These are phyloP conservation scores for Trachemys scripta DNA, from an alignment of 2,113 vertebrate species.

Conservation along the genomic window DNA sequence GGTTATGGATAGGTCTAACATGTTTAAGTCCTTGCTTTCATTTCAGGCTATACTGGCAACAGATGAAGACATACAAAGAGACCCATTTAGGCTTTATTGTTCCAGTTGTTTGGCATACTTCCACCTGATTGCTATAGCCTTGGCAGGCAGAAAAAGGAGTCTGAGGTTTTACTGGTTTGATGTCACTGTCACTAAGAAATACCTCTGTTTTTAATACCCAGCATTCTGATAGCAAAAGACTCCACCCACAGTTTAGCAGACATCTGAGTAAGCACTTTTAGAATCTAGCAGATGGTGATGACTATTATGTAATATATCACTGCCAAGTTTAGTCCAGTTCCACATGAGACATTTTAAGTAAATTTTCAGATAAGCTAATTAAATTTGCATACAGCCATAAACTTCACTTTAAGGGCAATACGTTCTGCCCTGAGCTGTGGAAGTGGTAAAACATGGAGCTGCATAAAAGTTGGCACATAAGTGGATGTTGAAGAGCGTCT, in stretches of 20 bases:
- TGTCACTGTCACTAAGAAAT: slow-evolving; percentile 53
- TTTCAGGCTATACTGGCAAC: background rate
- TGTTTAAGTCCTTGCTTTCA: background rate
- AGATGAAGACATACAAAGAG: slow-evolving; percentile 37
- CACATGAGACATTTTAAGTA: background rate
- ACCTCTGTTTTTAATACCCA: slow-evolving; percentile 51
- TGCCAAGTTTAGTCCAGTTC: background rate
- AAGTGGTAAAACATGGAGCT: background rate
- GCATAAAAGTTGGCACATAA: background rate
- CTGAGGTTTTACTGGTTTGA: slow-evolving; percentile 61
- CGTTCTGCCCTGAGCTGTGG: accelerated
- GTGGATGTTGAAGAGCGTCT: background rate
- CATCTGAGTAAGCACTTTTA: background rate
- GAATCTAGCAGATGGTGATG: background rate
- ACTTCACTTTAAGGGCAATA: background rate
- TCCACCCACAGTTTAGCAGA: background rate
- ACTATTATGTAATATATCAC: background rate
- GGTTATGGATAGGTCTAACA: background rate
- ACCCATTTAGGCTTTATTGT: slow-evolving; percentile 39
- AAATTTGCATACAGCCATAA: background rate
- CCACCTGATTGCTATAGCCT: background rate
- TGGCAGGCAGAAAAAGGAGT: slow-evolving; percentile 38
- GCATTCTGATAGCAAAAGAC: background rate
- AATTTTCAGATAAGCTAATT: background rate
- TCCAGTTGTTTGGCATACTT: background rate